phyloP scores from a whole-genome alignment of 2,113 vertebrate species.

The Baryphthengus martii region DNA sequence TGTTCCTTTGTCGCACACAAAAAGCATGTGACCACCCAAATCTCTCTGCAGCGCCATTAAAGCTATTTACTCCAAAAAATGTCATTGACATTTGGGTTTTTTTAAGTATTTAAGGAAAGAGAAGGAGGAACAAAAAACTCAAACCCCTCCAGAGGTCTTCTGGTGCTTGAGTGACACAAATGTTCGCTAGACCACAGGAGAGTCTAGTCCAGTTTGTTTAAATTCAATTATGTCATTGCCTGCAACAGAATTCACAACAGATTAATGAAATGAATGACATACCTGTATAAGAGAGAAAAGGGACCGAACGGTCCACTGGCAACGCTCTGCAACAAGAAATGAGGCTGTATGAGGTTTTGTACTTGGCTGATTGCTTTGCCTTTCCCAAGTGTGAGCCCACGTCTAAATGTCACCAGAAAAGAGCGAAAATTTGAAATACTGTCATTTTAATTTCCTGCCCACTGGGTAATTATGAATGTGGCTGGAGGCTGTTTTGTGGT shows the following conservation, averaged over 20 bases:
- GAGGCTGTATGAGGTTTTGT: neutral
- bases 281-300: neutral
- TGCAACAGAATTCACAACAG: neutral
- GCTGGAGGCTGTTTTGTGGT: neutral
- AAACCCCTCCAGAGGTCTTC: neutral
- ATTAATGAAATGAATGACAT: neutral
- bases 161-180: conserved; percentile 42
- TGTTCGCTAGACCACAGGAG: conserved; percentile 47
- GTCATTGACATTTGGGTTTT: neutral
- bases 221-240: conserved; percentile 33
- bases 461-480: neutral
- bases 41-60: neutral
- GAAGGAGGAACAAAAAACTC: neutral
- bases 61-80: conserved; percentile 10
- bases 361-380: neutral
- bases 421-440: neutral
- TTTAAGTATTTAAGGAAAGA: neutral
- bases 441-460: conserved; percentile 7
- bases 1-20: neutral
- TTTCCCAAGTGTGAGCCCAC: neutral
- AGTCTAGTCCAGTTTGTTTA: conserved; percentile 37
- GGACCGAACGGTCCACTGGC: neutral
- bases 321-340: neutral
- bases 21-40: neutral
- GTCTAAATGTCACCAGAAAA: neutral